These are phyloP conservation scores for Caenorhabditis doughertyi DNA, from an alignment of 2,888 invertebrate species.

Conservation along the genomic window DNA sequence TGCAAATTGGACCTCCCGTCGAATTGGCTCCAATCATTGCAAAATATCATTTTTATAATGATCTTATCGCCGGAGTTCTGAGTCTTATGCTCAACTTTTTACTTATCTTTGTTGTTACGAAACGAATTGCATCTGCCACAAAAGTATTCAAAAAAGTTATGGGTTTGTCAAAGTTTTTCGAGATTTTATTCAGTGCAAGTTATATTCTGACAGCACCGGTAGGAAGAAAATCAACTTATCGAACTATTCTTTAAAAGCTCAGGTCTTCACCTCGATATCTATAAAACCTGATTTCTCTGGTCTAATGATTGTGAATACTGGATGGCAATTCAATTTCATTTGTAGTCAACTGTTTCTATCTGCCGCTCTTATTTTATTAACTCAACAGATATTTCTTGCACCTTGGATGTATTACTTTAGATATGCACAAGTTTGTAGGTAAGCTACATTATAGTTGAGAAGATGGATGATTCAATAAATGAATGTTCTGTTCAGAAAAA, in stretches of 20 bases:
- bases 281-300: slow-evolving; percentile 25
- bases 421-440: slow-evolving; percentile 52
- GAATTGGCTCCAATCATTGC: slow-evolving; percentile 46
- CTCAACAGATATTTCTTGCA: slow-evolving; percentile 40
- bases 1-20: slow-evolving; percentile 36
- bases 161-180: slow-evolving; percentile 13
- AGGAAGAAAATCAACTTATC: not conserved
- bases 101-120: slow-evolving; percentile 37
- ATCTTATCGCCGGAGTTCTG: slow-evolving; percentile 41
- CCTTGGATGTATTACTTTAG: slow-evolving; percentile 46
- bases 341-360: slow-evolving; percentile 29
- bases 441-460: not conserved
- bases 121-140: slow-evolving; percentile 8
- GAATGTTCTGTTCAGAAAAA: slow-evolving; percentile 38
- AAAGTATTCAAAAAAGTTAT: slow-evolving; percentile 35
- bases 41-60: slow-evolving; percentile 38
- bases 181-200: slow-evolving; percentile 33
- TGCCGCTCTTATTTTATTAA: slow-evolving; percentile 29
- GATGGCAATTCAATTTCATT: slow-evolving; percentile 49
- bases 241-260: not conserved
- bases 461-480: not conserved
- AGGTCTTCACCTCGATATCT: slow-evolving; percentile 29
- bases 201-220: slow-evolving; percentile 49
- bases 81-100: slow-evolving; percentile 29
- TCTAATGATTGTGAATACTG: slow-evolving; percentile 41